A percentile compares a stretch with the other conserved stretches of the same genome.
phyloP scores from a whole-genome alignment of 1,140 invertebrate species.

The Trichogramma pretiosum region DNA sequence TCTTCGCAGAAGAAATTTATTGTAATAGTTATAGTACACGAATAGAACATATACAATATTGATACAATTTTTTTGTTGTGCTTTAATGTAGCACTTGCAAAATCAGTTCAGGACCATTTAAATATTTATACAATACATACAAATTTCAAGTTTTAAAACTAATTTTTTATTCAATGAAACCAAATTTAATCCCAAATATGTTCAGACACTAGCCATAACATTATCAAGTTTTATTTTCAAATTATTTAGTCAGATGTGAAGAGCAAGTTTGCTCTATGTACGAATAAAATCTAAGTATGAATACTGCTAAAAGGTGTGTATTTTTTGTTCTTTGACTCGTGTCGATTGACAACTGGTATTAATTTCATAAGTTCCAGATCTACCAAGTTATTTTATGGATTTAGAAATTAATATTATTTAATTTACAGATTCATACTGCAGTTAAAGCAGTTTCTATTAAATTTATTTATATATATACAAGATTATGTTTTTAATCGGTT shows the following conservation, averaged over 20 bases:
- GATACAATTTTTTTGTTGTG: constrained; percentile 17
- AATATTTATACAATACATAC: constrained; percentile 20
- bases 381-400: neutral
- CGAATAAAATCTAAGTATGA: constrained; percentile 19
- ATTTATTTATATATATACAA: constrained; percentile 15
- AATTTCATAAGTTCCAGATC: constrained; percentile 4
- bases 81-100: no score
- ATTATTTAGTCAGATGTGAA: constrained; percentile 16
- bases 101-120: constrained; percentile 12
- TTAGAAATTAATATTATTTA: constrained; percentile 6
- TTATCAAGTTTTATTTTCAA: constrained; percentile 1
- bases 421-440: constrained; percentile 14
- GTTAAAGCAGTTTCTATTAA: constrained; percentile 6
- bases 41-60: constrained; percentile 19
- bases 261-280: constrained; percentile 3
- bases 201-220: constrained; percentile 1
- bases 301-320: constrained; percentile 15
- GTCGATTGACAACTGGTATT: neutral
- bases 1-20: constrained; percentile 21
- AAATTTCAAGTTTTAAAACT: constrained; percentile 24
- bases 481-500: constrained; percentile 9
- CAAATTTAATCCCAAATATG: constrained; percentile 1
- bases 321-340: constrained; percentile 3
- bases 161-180: no score
- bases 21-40: constrained; percentile 19